Evolutionary conservation across 1,140 invertebrate species (phyloP), one percentile per base, ranked within the genome.

Genomic region (Octopus sinensis): DNA sequence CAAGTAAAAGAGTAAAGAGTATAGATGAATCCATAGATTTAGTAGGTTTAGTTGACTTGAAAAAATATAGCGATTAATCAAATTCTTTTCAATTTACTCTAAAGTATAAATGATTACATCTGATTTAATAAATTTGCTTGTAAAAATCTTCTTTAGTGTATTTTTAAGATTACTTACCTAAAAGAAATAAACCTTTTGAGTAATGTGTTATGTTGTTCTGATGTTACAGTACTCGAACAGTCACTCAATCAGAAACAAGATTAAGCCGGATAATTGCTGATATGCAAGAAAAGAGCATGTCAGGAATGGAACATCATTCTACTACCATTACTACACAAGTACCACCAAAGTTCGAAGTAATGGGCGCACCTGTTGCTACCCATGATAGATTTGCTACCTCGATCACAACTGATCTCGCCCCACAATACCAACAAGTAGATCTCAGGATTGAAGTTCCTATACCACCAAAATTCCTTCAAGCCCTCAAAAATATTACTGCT

Each of bases 381-480:
- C 68, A 80, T 4, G 87, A 88, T 76, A 85, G 84, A 56, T 88
- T 84, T 81, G 86, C 88, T 54, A 86, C 86, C 6, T 87, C 87
- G 10, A 75, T 89, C 4, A 88, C 86, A 9, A 86, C 87, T 4
- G 88, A 89, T 77, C 68, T 89, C 56, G 83, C 86, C 82, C 88
- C 87, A 13, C 85, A 86, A 78, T 90, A 87, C 83, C 86, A 90
- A 76, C 87, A 87, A 9, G 85, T 90, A 10, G 90, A 90, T 81
- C 82, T 90, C 75, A 89, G 87, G 6, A 89, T 90, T 78, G 85
- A 87, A 76, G 86, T 90, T 0, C 90, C 90, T 5, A 87, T 90
- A 13, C 96, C 97, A 52, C 97, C 97, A 7, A 92, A 96, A 56
- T 99, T 98, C 88, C 96, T 96, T 0, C 97, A 97, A 89, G 86